phyloP scores from a whole-genome alignment of 2,888 invertebrate genomes.

The Chymomyza procnemis region DNA sequence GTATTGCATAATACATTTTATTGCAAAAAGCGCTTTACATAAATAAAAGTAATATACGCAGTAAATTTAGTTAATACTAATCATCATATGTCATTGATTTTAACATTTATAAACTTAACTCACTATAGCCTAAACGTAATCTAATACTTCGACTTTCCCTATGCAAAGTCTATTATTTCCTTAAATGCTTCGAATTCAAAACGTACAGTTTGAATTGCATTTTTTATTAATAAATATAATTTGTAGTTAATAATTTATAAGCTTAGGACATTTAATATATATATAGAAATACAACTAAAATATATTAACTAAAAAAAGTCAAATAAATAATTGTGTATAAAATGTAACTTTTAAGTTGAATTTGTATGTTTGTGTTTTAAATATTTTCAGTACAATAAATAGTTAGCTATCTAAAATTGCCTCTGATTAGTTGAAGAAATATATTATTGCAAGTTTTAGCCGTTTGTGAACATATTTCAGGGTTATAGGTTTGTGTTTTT shows the following conservation, averaged over 20 bases:
- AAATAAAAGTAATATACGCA: slow-evolving; percentile 62
- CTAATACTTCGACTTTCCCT: background rate
- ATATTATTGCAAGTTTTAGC: slow-evolving; percentile 62
- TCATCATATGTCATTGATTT: background rate
- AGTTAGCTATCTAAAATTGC: slow-evolving; percentile 12
- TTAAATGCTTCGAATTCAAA: slow-evolving; percentile 20
- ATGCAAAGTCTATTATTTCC: slow-evolving; percentile 51
- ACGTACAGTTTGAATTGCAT: slow-evolving; percentile 11
- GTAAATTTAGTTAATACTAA: slow-evolving; percentile 25
- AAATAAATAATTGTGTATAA: slow-evolving; percentile 29
- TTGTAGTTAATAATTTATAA: background rate
- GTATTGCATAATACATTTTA: slow-evolving; percentile 77
- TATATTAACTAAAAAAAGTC: slow-evolving; percentile 13
- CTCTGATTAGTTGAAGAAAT: slow-evolving; percentile 45
- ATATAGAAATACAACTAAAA: slow-evolving; percentile 16
- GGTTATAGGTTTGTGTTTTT: background rate
- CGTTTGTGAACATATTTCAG: slow-evolving; percentile 35
- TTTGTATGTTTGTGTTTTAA: background rate
- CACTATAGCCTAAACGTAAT: background rate
- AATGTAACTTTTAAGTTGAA: background rate
- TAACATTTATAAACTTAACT: background rate
- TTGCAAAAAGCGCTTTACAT: slow-evolving; percentile 79
- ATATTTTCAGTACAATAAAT: background rate
- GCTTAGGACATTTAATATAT: background rate
- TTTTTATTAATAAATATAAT: slow-evolving; percentile 4